Evolutionary conservation across 2,113 vertebrate species (phyloP).

Genomic region (Suncus etruscus): DNA sequence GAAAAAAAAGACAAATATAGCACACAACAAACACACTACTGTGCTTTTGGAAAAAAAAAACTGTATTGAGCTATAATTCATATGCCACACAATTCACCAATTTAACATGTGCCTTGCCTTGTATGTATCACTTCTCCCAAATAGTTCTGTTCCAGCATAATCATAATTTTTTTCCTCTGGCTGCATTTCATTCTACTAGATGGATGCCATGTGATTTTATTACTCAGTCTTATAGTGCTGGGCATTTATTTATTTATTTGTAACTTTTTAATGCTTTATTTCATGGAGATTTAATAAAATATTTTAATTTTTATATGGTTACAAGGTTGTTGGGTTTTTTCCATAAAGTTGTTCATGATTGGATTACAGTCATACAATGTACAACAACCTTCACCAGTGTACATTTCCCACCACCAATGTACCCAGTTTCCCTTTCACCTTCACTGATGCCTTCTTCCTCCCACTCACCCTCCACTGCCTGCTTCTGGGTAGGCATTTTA

Average conservation of each 20-base stretch:
- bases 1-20: slow-evolving; percentile 7
- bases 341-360: no score
- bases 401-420: no score
- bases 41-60: background rate
- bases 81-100: background rate
- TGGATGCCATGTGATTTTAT: background rate
- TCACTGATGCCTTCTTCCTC: no score
- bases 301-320: no score
- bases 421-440: no score
- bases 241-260: background rate
- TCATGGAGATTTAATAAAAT: no score
- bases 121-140: background rate
- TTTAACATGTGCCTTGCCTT: background rate
- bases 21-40: background rate
- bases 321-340: no score
- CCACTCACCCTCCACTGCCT: no score
- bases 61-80: background rate
- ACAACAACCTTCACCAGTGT: no score
- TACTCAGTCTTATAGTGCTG: background rate
- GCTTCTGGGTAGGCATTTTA: no score
- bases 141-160: background rate
- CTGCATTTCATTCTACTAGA: background rate
- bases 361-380: no score
- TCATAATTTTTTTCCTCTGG: background rate
- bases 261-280: no score